Percentiles rank a stretch among this genome's conserved stretches.
Conservation (phyloP, 2,113 vertebrate genomes). For the Hassar affinis region DNA sequence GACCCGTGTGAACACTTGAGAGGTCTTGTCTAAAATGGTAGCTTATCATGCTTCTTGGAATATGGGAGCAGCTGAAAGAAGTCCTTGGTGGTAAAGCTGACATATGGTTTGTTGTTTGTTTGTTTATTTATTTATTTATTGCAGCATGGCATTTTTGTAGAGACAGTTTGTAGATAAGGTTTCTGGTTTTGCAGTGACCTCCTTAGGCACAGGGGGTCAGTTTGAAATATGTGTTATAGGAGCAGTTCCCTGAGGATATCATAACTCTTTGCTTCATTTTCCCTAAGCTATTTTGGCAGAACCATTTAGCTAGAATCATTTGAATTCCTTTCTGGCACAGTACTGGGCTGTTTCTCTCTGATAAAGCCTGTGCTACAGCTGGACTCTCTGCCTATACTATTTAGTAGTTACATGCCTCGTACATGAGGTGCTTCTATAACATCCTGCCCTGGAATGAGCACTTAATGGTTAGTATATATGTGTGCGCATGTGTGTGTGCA, state of each 20-base stretch:
- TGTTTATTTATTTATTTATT: slow-evolving; percentile 4
- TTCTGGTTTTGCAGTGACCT: slow-evolving; percentile 6
- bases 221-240: slow-evolving; percentile 6
- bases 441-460: neutral
- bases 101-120: slow-evolving; percentile 21
- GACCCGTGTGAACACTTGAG: neutral
- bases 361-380: slow-evolving; percentile 12
- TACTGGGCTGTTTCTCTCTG: slow-evolving; percentile 31
- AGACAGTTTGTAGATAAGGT: neutral
- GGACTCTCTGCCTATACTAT: slow-evolving; percentile 17
- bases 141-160: neutral
- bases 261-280: slow-evolving; percentile 20
- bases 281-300: slow-evolving; percentile 39
- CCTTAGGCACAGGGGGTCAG: neutral
- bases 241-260: slow-evolving; percentile 26
- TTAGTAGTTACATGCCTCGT: slow-evolving; percentile 17
- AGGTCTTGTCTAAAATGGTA: slow-evolving; percentile 15
- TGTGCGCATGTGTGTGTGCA: too few species aligned
- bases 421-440: neutral
- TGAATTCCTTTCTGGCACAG: slow-evolving; percentile 32
- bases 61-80: neutral
- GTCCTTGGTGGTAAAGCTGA: neutral
- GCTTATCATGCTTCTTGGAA: slow-evolving; percentile 12
- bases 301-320: slow-evolving; percentile 33
- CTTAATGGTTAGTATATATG: neutral